A percentile compares a stretch with the other conserved stretches of the same genome.
phyloP scores from a whole-genome alignment of 2,113 vertebrate species.

The Strix aluco region DNA sequence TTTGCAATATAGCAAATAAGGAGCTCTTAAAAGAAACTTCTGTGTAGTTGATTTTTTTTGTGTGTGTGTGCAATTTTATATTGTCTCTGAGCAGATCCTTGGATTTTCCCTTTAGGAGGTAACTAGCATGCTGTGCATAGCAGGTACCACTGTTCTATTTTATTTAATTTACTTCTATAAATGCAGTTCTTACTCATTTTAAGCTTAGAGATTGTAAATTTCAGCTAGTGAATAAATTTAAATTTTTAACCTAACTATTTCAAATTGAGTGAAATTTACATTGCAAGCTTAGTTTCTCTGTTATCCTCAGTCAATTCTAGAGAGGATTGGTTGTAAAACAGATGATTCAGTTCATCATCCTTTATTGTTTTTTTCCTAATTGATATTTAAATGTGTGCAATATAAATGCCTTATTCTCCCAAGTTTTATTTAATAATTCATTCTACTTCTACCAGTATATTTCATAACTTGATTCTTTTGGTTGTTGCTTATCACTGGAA shows the following conservation, averaged over 20 bases:
- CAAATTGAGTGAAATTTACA: constrained; percentile 19
- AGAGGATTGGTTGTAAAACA: constrained; percentile 21
- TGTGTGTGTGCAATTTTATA: not conserved
- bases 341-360: constrained; percentile 33
- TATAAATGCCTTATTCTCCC: constrained; percentile 43
- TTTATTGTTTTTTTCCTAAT: constrained; percentile 56
- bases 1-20: constrained; percentile 10
- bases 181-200: constrained; percentile 44
- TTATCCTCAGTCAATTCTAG: constrained; percentile 22
- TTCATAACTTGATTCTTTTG: constrained; percentile 55
- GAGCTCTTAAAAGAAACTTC: not conserved
- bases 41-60: not conserved
- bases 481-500: constrained; percentile 50
- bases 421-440: constrained; percentile 52
- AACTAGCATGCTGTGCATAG: not conserved
- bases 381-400: constrained; percentile 69
- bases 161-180: constrained; percentile 46
- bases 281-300: constrained; percentile 2
- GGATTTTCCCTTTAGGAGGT: not conserved
- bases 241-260: constrained; percentile 45
- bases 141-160: not conserved
- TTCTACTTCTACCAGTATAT: constrained; percentile 8
- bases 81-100: not conserved
- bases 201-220: constrained; percentile 41
- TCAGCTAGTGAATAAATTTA: constrained; percentile 26